Percentiles rank a stretch among this genome's conserved stretches.
Evolutionary conservation across 2,888 invertebrate genomes (phyloP).

Genomic region (Gortyna flavago): DNA sequence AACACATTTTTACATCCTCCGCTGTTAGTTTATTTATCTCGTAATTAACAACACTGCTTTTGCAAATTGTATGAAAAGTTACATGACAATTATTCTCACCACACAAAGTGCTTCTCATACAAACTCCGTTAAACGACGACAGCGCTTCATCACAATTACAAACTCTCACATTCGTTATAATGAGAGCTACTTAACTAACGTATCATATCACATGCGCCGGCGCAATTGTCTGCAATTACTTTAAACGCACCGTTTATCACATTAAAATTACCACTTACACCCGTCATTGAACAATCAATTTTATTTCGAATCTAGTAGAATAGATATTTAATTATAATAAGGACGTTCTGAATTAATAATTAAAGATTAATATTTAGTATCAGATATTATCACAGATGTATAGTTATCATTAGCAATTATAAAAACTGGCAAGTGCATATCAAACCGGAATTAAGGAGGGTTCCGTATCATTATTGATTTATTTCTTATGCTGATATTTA

Average conservation of each 20-base stretch:
- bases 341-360: neutral
- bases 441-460: neutral
- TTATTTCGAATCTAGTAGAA: neutral
- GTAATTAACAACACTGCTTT: neutral
- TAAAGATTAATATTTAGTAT: slow-evolving; percentile 43
- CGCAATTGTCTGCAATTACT: slow-evolving; percentile 47
- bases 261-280: slow-evolving; percentile 19
- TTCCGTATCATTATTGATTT: neutral
- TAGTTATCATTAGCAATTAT: slow-evolving; percentile 34
- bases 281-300: slow-evolving; percentile 18
- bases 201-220: slow-evolving; percentile 43
- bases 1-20: neutral
- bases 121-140: neutral
- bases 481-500: neutral
- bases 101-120: slow-evolving; percentile 37
- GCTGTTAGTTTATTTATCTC: neutral
- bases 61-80: slow-evolving; percentile 32
- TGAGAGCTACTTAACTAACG: slow-evolving; percentile 22
- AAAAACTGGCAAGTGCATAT: neutral
- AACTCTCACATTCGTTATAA: slow-evolving; percentile 19
- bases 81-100: slow-evolving; percentile 21
- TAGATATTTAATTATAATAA: neutral
- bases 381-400: slow-evolving; percentile 22
- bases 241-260: slow-evolving; percentile 55
- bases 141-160: slow-evolving; percentile 25